Evolutionary conservation across 2,888 invertebrate genomes (phyloP), one percentile per base, ranked within the genome.

Genomic region (Dryomyza anilis): DNA sequence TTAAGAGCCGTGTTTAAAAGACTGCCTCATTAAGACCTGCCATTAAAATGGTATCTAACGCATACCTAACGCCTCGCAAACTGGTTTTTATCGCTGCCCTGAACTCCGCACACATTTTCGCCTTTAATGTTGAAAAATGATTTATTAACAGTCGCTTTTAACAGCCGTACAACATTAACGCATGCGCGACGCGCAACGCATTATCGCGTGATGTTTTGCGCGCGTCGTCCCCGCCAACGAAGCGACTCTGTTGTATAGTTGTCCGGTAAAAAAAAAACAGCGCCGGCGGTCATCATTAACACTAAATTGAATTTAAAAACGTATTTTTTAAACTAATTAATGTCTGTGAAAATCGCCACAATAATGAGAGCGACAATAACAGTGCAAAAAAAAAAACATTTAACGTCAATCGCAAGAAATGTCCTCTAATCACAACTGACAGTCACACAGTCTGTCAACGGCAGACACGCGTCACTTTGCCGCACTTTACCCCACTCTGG

Each of bases 31-130:
- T n/a, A n/a, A n/a, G n/a, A n/a, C n/a, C n/a, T n/a, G n/a, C n/a
- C n/a, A n/a, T n/a, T n/a, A n/a, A n/a, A n/a, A n/a, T n/a, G n/a
- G n/a, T n/a, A n/a, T n/a, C n/a, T n/a, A 50, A 69, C 43, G 58
- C 53, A 50, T 36, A 29, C 71, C 73, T 65, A 71, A 16, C 8
- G n/a, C 19, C 7, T 19, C 7, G 43, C 43, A 43, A 43, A 43
- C 43, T 16, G 43, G 43, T 8, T 43, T n/a, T 43, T 16, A 43
- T n/a, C 3, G n/a, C n/a, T 43, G 16, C 19, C 43, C n/a, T 16
- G 8, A 39, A 39, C 39, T 39, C n/a, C 14, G 14, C 14, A 43
- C n/a, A 43, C 8, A 43, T 43, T 16, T 43, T n/a, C 43, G 43
- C 19, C 16, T 16, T 16, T 16, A 43, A 19, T 43, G 16, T 43